Evolutionary conservation across 2,888 invertebrate species (phyloP).

Genomic region (Euplexia lucipara): DNA sequence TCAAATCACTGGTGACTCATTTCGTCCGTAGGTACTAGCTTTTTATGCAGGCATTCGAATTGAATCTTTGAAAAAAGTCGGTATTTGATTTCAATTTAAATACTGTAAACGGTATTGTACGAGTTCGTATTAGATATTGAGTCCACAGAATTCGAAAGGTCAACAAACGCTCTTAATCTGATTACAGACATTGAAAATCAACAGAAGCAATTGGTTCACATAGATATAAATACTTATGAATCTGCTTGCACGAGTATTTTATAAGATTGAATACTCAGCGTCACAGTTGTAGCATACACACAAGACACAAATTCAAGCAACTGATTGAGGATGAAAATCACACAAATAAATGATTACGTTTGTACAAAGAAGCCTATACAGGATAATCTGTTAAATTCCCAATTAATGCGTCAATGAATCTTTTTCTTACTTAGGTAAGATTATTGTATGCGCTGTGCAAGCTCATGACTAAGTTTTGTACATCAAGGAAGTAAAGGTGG

Average conservation of each 20-base stretch:
- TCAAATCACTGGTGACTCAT: conserved; percentile 86
- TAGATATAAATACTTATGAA: too few relatives aligned
- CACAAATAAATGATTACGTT: too few relatives aligned
- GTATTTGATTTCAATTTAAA: conserved; percentile 69
- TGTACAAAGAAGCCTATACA: too few relatives aligned
- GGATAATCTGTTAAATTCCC: too few relatives aligned
- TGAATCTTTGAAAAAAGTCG: conserved; percentile 66
- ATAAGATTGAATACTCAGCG: too few relatives aligned
- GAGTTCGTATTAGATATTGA: conserved; percentile 34
- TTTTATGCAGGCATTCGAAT: conserved; percentile 76
- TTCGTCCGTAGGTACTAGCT: conserved; percentile 76
- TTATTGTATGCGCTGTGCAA: neutral
- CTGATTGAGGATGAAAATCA: too few relatives aligned
- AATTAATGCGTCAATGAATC: too few relatives aligned
- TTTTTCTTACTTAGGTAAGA: too few relatives aligned
- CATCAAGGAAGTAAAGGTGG: neutral
- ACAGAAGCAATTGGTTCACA: conserved; percentile 17
- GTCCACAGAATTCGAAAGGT: conserved; percentile 28
- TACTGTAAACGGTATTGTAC: conserved; percentile 62
- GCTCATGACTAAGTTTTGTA: neutral
- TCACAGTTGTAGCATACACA: too few relatives aligned
- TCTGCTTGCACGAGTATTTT: too few relatives aligned
- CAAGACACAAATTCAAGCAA: too few relatives aligned
- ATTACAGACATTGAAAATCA: conserved; percentile 4
- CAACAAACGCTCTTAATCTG: conserved; percentile 13